Conservation (phyloP, 2,797 vertebrate species). For the Neosilurus mollespiculum region DNA sequence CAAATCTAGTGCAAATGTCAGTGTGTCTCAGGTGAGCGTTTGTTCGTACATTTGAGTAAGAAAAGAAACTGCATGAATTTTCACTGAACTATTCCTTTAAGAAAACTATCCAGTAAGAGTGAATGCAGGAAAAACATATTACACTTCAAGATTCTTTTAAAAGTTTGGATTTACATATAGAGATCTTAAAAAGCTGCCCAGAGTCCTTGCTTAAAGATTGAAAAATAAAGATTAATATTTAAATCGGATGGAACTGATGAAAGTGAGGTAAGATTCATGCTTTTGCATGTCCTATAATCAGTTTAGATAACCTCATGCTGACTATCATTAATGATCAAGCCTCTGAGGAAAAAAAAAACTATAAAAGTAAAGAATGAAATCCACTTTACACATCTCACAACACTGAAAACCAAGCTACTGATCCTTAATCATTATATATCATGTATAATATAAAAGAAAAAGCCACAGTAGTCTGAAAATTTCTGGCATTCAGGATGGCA, state of each 20-base stretch:
- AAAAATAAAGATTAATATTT: constrained; percentile 1
- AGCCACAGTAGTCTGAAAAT: constrained; percentile 7
- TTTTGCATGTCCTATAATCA: constrained; percentile 13
- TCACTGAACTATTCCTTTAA: constrained; percentile 2
- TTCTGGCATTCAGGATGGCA: constrained; percentile 15
- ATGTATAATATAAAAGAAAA: constrained; percentile 1
- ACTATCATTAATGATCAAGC: not conserved
- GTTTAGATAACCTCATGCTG: not conserved
- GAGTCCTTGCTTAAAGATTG: not conserved
- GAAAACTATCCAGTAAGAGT: not conserved
- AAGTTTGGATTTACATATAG: constrained; percentile 18
- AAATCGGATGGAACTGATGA: constrained; percentile 6
- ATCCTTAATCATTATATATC: not conserved
- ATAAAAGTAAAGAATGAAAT: not conserved
- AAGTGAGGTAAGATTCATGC: constrained; percentile 18
- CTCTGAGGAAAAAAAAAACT: not conserved
- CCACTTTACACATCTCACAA: constrained; percentile 2
- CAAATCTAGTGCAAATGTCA: not conserved
- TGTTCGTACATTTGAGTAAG: not conserved
- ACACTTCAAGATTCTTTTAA: constrained; percentile 9
- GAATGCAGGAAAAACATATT: not conserved
- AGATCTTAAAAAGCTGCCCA: not conserved
- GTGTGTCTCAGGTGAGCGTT: not conserved
- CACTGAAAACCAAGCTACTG: not conserved
- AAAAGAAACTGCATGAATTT: not conserved